A percentile compares a stretch with the other conserved stretches of the same genome.
Conservation (phyloP, 2,113 vertebrate species). For the Elephantulus edwardii region DNA sequence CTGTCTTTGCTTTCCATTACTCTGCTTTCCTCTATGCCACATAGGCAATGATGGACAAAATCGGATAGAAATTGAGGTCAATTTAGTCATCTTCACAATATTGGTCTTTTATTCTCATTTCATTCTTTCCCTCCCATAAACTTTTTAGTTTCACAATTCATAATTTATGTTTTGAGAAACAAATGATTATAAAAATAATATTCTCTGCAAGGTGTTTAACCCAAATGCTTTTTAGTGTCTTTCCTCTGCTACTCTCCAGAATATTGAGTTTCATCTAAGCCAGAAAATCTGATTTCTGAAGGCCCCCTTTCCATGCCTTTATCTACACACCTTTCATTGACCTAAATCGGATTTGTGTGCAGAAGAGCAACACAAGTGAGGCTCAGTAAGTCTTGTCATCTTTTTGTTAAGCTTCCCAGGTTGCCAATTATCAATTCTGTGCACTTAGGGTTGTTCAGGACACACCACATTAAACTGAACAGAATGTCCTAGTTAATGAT, state of each 20-base stretch:
- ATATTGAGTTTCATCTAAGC: slow-evolving; percentile 5
- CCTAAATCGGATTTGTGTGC: slow-evolving; percentile 66
- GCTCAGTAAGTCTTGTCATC: slow-evolving; percentile 57
- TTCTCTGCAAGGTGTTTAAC: neutral
- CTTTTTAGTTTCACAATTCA: slow-evolving; percentile 6
- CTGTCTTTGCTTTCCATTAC: neutral
- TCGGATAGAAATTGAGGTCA: neutral
- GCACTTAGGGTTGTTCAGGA: slow-evolving; percentile 35
- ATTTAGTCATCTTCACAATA: slow-evolving; percentile 2
- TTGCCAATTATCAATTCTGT: slow-evolving; percentile 71
- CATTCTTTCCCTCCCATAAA: neutral
- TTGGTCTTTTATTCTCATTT: slow-evolving; percentile 13
- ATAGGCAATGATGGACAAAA: neutral
- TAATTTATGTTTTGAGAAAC: neutral
- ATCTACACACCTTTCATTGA: slow-evolving; percentile 71
- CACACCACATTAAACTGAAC: slow-evolving; percentile 61
- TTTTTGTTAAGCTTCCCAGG: slow-evolving; percentile 74
- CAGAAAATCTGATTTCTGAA: slow-evolving; percentile 41
- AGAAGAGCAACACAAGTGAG: slow-evolving; percentile 55
- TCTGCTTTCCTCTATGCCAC: neutral
- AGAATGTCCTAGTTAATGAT: slow-evolving; percentile 51
- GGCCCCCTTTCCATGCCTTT: slow-evolving; percentile 42
- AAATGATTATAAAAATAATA: slow-evolving; percentile 13
- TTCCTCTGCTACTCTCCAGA: slow-evolving; percentile 9
- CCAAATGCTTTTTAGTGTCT: slow-evolving; percentile 7